These are phyloP conservation scores for Nasonia vitripennis DNA, from an alignment of 1,140 invertebrate species.

Conservation along the genomic window DNA sequence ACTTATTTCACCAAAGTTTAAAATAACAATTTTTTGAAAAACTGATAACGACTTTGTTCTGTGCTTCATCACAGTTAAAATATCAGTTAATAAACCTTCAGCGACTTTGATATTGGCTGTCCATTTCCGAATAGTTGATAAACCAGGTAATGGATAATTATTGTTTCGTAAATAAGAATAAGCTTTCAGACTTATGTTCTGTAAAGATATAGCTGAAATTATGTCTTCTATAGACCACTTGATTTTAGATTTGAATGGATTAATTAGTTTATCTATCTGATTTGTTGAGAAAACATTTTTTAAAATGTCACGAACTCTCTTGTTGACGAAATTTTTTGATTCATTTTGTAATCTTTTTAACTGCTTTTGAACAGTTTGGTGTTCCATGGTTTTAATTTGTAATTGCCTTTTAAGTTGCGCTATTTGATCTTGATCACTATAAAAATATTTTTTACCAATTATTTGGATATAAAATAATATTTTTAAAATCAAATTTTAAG, in stretches of 20 bases:
- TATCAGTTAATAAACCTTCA: slow-evolving; percentile 27
- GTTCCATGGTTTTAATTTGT: neutral
- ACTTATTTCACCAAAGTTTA: neutral
- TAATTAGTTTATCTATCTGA: slow-evolving; percentile 19
- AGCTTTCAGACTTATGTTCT: slow-evolving; percentile 19
- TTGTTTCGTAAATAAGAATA: slow-evolving; percentile 15
- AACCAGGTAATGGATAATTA: slow-evolving; percentile 26
- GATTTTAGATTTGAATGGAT: slow-evolving; percentile 17
- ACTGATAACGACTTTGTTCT: neutral
- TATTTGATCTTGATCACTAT: neutral
- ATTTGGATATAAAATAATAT: neutral
- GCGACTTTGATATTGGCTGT: neutral
- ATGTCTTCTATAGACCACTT: slow-evolving; percentile 31
- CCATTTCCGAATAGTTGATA: slow-evolving; percentile 24
- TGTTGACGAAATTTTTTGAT: neutral
- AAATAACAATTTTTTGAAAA: slow-evolving; percentile 36
- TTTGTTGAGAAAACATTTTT: slow-evolving; percentile 10
- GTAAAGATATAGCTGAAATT: slow-evolving; percentile 12
- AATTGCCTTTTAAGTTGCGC: neutral
- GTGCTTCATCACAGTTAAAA: slow-evolving; percentile 7
- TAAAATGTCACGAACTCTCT: slow-evolving; percentile 8
- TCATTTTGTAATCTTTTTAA: slow-evolving; percentile 16
- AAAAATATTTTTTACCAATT: neutral
- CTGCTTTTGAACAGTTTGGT: neutral
- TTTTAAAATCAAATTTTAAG: neutral